Evolutionary conservation across 2,113 vertebrate species (phyloP).

Genomic region (Semnornis frantzii): DNA sequence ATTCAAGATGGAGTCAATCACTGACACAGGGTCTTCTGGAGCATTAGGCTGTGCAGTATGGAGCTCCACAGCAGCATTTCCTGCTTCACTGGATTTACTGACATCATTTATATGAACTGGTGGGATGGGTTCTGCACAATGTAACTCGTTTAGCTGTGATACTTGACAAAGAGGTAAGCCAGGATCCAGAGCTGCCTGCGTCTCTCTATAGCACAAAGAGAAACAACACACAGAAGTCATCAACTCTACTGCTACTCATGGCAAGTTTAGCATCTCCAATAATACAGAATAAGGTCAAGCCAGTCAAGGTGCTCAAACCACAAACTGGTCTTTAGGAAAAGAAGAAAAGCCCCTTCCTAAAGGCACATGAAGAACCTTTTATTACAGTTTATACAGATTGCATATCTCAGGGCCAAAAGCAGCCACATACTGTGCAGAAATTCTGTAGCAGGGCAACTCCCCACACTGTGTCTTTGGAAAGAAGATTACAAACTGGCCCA

Average conservation of each 20-base stretch:
- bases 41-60: neutral
- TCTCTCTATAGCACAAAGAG: conserved; percentile 42
- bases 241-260: neutral
- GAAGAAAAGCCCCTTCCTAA: neutral
- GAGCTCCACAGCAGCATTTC: conserved; percentile 23
- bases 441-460: neutral
- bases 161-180: neutral
- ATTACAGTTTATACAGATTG: neutral
- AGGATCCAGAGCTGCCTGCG: conserved; percentile 1
- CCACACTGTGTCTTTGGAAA: neutral
- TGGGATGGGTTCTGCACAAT: neutral
- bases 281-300: neutral
- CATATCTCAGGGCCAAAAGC: neutral
- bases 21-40: conserved; percentile 50
- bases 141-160: neutral
- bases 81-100: neutral
- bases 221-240: neutral
- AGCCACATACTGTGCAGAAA: neutral
- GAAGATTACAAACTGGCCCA: neutral
- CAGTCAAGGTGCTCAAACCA: neutral
- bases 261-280: neutral
- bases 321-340: neutral
- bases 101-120: neutral
- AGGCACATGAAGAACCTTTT: neutral
- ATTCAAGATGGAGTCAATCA: conserved; percentile 65